A percentile compares a stretch with the other conserved stretches of the same genome.
Conservation (phyloP, 1,140 invertebrate species). For the Trichonephila clavipes region DNA sequence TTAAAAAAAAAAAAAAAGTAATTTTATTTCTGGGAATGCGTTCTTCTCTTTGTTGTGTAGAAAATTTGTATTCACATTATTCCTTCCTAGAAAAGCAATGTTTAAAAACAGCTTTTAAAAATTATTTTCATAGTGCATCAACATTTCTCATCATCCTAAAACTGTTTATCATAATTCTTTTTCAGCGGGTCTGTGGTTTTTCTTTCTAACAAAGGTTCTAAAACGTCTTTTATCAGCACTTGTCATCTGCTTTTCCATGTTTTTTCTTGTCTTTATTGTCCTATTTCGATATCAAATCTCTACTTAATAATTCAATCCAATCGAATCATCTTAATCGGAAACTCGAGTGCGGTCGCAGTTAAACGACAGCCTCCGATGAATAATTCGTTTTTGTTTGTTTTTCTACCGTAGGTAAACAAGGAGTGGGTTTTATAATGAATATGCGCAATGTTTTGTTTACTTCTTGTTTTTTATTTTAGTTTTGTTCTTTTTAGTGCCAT, state of each 20-base stretch:
- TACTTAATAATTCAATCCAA: neutral
- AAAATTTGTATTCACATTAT: neutral
- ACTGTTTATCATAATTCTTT: neutral
- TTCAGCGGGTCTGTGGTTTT: neutral
- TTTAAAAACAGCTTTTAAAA: neutral
- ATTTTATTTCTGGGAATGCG: neutral
- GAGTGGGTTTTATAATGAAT: constrained; percentile 40
- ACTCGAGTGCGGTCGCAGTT: constrained; percentile 5
- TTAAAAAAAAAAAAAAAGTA: neutral
- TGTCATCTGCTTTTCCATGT: constrained; percentile 3
- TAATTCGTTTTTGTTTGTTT: constrained; percentile 43
- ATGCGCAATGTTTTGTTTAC: constrained; percentile 33
- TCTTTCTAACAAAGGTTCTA: neutral
- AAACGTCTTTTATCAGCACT: neutral
- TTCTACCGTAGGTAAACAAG: constrained; percentile 38
- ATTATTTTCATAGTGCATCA: neutral
- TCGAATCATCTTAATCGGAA: neutral
- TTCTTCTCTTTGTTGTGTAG: neutral
- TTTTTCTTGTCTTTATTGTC: neutral
- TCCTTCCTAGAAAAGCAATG: neutral
- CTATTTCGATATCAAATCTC: constrained; percentile 1
- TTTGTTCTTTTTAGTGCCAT: constrained; percentile 1
- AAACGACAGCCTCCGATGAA: neutral
- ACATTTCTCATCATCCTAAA: neutral
- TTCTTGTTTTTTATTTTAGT: neutral